Percentiles rank a stretch among this genome's conserved stretches.
These are phyloP conservation scores for Orius insidiosus DNA, from an alignment of 1,140 invertebrate species.

Conservation along the genomic window DNA sequence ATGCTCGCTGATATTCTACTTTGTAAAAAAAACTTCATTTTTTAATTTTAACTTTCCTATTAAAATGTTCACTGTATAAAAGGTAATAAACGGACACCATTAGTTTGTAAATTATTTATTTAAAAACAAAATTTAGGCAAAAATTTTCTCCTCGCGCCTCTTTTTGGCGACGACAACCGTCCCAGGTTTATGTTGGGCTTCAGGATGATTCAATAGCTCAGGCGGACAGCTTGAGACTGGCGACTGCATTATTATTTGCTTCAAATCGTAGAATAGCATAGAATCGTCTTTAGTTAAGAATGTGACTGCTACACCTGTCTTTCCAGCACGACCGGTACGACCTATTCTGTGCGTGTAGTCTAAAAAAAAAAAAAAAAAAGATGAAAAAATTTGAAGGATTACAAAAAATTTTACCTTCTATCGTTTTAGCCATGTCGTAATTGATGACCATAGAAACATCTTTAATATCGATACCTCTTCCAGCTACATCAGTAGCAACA, in stretches of 20 bases:
- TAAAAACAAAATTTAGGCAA: constrained; percentile 38
- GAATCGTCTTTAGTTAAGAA: constrained; percentile 97
- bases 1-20: constrained; percentile 8
- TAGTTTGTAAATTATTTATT: neutral
- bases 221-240: constrained; percentile 91
- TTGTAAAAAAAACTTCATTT: no score
- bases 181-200: constrained; percentile 95
- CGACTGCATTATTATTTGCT: constrained; percentile 73
- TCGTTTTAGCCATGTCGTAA: constrained; percentile 98
- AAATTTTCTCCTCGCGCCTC: constrained; percentile 87
- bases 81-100: no score
- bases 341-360: constrained; percentile 99
- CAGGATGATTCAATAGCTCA: constrained; percentile 94
- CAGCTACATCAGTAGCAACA: constrained; percentile 99
- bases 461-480: constrained; percentile 99
- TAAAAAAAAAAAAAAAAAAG: constrained; percentile 25
- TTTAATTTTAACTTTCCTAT: no score
- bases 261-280: constrained; percentile 90
- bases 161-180: constrained; percentile 85
- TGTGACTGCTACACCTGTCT: constrained; percentile 86
- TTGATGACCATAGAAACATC: constrained; percentile 98
- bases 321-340: constrained; percentile 95
- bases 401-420: constrained; percentile 52
- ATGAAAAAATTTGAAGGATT: neutral
- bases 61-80: no score